Evolutionary conservation across 2,113 vertebrate species (phyloP), one percentile per base, ranked within the genome.

Genomic region (Rhinichthys klamathensis): DNA sequence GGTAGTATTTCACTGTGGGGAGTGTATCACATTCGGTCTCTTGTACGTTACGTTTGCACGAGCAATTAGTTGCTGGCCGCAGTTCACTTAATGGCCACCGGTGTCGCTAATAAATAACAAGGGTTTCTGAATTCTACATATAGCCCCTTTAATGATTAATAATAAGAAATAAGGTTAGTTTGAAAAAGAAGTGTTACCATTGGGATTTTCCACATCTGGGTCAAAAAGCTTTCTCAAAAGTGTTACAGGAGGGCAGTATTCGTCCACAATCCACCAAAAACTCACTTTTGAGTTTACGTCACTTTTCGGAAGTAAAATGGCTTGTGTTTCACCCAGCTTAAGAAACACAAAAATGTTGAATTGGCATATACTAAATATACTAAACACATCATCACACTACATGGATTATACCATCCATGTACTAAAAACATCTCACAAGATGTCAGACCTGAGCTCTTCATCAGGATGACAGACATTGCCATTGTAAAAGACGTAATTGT

Each of bases 401-500:
- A 41, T 8, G 41, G 41, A 41, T 41, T 41, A 41, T 41, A 41
- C 8, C 41, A 0, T 41, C 51, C 13, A 11, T 27, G 13, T 27
- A 11, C 77, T 80, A 46, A 63, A 80, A 80, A 65, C 35, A 63
- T 30, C 78, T 27, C 58, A 30, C n/a, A 30, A 16, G 58, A 18
- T 27, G 13, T 74, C 74, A 74, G 61, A 75, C 32, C 82, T 61
- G 35, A 61, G 58, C 69, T 38, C 54, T 84, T 76, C 46, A 76
- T 84, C 80, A 74, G 46, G 49, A 23, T 67, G 74, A 73, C 58
- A 83, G 61, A 83, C 74, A 54, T 70, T 30, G 69, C 27, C 54
- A 18, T 88, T 79, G 41, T 74, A 76, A n/a, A 73, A 72, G 30
- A 63, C 23, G 4, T 70, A 84, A 69, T 58, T 88, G 35, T 74